These are phyloP conservation scores for Onchidella celtica DNA, from an alignment of 2,888 invertebrate genomes.

Conservation along the genomic window DNA sequence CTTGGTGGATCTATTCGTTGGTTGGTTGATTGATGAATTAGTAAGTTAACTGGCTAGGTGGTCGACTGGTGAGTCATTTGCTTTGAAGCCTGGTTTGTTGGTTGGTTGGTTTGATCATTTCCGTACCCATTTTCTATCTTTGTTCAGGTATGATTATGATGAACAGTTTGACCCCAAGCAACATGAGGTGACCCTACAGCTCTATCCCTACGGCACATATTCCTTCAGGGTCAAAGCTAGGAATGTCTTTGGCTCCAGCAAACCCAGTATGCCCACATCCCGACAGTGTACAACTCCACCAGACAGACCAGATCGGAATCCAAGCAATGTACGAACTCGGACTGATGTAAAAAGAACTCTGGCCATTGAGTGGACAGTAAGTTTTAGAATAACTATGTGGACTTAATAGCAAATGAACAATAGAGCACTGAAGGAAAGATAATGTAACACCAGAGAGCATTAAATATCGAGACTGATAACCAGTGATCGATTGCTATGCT, in stretches of 20 bases:
- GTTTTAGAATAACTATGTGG: slow-evolving; percentile 55
- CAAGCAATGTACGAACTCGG: slow-evolving; percentile 76
- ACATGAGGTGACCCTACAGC: slow-evolving; percentile 59
- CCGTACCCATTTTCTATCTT: too few species aligned
- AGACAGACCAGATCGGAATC: slow-evolving; percentile 75
- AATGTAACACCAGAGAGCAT: too few species aligned
- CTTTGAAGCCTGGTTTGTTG: too few species aligned
- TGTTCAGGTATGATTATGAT: slow-evolving; percentile 84
- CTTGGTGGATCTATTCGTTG: too few species aligned
- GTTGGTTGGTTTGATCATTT: too few species aligned
- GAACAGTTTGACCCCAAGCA: slow-evolving; percentile 60
- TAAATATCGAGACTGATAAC: too few species aligned
- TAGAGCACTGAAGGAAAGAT: too few species aligned
- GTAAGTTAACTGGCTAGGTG: too few species aligned
- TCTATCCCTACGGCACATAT: slow-evolving; percentile 78
- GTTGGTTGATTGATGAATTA: too few species aligned
- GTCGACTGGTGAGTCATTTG: too few species aligned
- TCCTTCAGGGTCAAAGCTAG: slow-evolving; percentile 78
- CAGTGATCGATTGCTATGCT: too few species aligned
- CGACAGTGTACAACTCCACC: slow-evolving; percentile 72
- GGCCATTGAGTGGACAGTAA: slow-evolving; percentile 78
- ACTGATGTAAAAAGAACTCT: slow-evolving; percentile 77
- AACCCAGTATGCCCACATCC: slow-evolving; percentile 74
- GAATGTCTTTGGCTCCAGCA: slow-evolving; percentile 78
- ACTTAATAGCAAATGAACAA: too few species aligned